phyloP scores from a whole-genome alignment of 2,888 invertebrate species.

The Eristalinus sepulchralis region DNA sequence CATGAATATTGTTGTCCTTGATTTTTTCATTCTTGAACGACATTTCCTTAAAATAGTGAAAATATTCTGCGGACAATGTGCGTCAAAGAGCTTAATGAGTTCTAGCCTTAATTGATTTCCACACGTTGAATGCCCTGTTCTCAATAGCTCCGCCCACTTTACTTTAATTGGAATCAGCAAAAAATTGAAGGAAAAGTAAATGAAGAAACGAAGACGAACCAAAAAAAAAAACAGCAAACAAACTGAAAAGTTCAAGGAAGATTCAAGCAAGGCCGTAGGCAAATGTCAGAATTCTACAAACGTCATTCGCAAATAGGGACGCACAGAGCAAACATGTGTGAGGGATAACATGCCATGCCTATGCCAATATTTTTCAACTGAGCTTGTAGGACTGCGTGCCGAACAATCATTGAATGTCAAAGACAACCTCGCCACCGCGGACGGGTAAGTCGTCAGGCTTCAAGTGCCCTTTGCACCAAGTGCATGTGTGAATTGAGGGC shows the following conservation, averaged over 20 bases:
- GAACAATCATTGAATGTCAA: slow-evolving; percentile 55
- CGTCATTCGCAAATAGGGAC: slow-evolving; percentile 58
- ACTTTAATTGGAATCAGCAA: neutral
- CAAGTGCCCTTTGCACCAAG: neutral
- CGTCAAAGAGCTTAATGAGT: no score
- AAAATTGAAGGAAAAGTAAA: neutral
- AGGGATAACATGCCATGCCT: slow-evolving; percentile 72
- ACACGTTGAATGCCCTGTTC: neutral
- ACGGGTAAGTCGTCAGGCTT: slow-evolving; percentile 33
- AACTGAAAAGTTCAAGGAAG: neutral
- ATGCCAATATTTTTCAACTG: slow-evolving; percentile 74
- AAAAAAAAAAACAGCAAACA: neutral
- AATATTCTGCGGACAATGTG: no score
- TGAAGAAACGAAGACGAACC: no score
- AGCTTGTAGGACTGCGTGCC: slow-evolving; percentile 58
- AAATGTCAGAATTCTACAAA: slow-evolving; percentile 64
- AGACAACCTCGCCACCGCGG: slow-evolving; percentile 10
- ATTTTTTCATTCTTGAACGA: no score
- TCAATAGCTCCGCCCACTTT: neutral
- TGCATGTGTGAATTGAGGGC: neutral
- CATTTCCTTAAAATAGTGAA: no score
- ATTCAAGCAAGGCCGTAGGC: slow-evolving; percentile 50
- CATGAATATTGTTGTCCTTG: no score
- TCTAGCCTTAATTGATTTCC: neutral
- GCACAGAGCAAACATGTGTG: slow-evolving; percentile 58